Evolutionary conservation across 2,888 invertebrate species (phyloP), one percentile per base, ranked within the genome.

Genomic region (Venusia cambrica): DNA sequence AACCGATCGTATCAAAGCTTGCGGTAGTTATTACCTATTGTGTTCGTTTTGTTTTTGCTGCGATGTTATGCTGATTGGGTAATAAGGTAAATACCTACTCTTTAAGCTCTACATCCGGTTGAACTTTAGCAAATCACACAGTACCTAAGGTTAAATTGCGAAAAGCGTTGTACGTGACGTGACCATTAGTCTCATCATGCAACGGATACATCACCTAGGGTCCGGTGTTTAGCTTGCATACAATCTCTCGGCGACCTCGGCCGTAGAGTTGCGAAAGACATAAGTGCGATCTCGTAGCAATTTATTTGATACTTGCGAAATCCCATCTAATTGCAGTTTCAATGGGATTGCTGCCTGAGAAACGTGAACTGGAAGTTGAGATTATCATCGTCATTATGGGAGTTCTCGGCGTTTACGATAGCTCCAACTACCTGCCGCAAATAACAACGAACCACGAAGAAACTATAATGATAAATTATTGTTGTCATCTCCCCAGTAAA

Each of bases 291-390:
- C 50, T 46, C 42, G 40, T 26, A 45, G 45, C 39, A 49, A 50
- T 45, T 45, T 45, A 48, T 43, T 45, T 54, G 45, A 48, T 48
- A 48, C 51, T 61, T 55, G 46, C 53, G 48, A 57, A 53, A 56
- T 51, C 43, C 42, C 47, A 37, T 37, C 31, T 45, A 52, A 59
- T 57, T 54, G 50, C 48, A 35, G 49, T 37, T 53, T 51, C 40
- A 54, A 48, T 48, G 40, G 40, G 44, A 47, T 49, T 49, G 47
- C 48, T 40, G 38, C 31, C 42, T 51, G 45, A 44, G 51, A 48
- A 45, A 35, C 41, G 20, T 35, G 35, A 48, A 48, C 45, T 45
- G 29, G 29, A 30, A 26, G 38, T 36, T 12, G 25, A 29, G 29
- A 38, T 39, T 38, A 42, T 42, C 26, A 37, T 44, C 34, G 30